Evolutionary conservation across 2,797 vertebrate species (phyloP).

Genomic region (Tinamus major): DNA sequence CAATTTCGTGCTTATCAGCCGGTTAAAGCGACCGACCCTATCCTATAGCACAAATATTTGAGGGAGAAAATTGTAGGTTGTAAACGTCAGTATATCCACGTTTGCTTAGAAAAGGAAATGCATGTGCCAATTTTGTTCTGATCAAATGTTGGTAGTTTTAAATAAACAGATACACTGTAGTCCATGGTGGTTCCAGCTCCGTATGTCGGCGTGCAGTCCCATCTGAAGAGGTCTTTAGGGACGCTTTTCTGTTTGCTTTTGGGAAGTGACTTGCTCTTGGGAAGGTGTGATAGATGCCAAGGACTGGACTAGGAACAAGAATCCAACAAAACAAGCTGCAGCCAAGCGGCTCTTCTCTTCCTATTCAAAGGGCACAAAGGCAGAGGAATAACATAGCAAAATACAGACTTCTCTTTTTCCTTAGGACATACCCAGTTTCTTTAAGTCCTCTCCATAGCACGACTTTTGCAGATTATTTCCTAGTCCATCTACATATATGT

Average conservation of each 20-base stretch:
- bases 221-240: background rate
- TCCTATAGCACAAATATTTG: conserved; percentile 8
- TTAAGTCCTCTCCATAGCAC: background rate
- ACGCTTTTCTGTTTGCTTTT: background rate
- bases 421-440: background rate
- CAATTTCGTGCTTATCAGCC: background rate
- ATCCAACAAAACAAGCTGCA: background rate
- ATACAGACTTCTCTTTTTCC: background rate
- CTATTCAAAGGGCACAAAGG: background rate
- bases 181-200: background rate
- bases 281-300: background rate
- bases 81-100: background rate
- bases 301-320: background rate
- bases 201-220: accelerated
- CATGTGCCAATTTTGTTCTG: background rate
- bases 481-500: background rate
- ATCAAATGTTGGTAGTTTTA: background rate
- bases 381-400: background rate
- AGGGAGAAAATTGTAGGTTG: conserved; percentile 20
- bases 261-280: background rate
- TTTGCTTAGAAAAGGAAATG: conserved; percentile 19
- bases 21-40: background rate
- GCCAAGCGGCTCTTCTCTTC: background rate
- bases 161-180: background rate
- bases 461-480: conserved; percentile 7